Evolutionary conservation across 1,140 invertebrate species (phyloP).

Genomic region (Apis dorsata): DNA sequence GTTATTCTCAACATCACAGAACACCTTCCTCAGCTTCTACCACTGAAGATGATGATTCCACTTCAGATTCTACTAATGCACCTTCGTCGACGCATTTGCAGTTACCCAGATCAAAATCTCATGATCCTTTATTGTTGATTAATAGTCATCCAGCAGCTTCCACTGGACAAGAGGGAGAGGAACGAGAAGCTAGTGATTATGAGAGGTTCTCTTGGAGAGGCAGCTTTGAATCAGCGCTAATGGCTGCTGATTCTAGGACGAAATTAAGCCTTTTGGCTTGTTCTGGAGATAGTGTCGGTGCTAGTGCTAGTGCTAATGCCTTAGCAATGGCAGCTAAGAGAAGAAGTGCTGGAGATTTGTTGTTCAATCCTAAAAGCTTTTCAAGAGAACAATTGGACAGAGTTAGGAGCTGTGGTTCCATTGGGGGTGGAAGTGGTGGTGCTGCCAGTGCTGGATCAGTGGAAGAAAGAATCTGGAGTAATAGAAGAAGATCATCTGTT

Average conservation of each 20-base stretch:
- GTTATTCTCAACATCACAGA: conserved; percentile 79
- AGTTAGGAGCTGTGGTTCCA: conserved; percentile 90
- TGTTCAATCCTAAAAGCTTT: conserved; percentile 88
- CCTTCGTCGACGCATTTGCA: conserved; percentile 68
- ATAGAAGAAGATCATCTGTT: conserved; percentile 84
- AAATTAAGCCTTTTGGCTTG: conserved; percentile 86
- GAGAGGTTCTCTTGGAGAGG: conserved; percentile 94
- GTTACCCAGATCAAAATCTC: conserved; percentile 87
- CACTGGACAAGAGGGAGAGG: conserved; percentile 82
- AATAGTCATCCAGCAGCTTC: conserved; percentile 76
- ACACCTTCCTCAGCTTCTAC: conserved; percentile 86
- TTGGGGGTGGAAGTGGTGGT: conserved; percentile 84
- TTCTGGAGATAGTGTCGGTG: conserved; percentile 82
- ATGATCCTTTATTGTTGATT: conserved; percentile 86
- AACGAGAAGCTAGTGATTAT: conserved; percentile 90
- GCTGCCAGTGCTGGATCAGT: conserved; percentile 80
- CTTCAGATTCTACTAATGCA: conserved; percentile 81
- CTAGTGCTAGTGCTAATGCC: conserved; percentile 83
- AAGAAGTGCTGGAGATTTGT: conserved; percentile 88
- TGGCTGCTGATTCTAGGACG: conserved; percentile 90
- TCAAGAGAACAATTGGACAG: conserved; percentile 87
- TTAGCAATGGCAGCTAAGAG: conserved; percentile 86
- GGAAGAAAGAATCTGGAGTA: conserved; percentile 78
- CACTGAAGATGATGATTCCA: conserved; percentile 89
- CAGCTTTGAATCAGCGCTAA: conserved; percentile 92